Conservation (phyloP, 1,140 invertebrate species). For the Vollenhovia emeryi region DNA sequence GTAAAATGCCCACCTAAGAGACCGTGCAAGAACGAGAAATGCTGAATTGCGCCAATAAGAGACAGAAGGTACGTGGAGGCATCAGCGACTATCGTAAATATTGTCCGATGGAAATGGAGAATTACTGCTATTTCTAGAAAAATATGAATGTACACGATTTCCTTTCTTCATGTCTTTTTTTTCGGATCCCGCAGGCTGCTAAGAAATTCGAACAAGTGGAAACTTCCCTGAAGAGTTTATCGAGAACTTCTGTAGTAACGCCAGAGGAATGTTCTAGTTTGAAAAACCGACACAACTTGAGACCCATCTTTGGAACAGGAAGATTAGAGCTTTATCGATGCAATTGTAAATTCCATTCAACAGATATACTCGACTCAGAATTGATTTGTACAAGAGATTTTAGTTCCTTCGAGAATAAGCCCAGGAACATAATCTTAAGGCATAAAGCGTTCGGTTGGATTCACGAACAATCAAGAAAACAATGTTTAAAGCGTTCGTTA, state of each 20-base stretch:
- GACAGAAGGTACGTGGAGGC: constrained; percentile 77
- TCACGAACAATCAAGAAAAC: not conserved
- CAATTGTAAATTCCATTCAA: not conserved
- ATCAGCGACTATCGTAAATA: constrained; percentile 19
- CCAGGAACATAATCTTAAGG: not conserved
- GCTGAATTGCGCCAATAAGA: constrained; percentile 61
- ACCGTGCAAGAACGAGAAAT: constrained; percentile 74
- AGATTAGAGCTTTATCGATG: not conserved
- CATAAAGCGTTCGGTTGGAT: not conserved
- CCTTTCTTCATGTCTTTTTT: constrained; percentile 8
- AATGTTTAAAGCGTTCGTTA: not conserved
- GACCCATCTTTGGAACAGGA: not conserved
- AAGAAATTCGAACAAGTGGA: not conserved
- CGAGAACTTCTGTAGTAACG: not conserved
- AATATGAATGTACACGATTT: constrained; percentile 4
- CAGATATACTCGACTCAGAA: not conserved
- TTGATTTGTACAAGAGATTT: constrained; percentile 2
- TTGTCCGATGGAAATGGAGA: not conserved
- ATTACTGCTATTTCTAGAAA: constrained; percentile 10
- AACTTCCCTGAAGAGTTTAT: not conserved
- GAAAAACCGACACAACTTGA: not conserved
- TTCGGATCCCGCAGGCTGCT: constrained; percentile 29
- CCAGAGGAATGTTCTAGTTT: not conserved
- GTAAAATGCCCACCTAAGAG: constrained; percentile 78
- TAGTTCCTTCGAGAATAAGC: not conserved